These are phyloP conservation scores for Oeneis ivallda DNA, from an alignment of 2,888 invertebrate genomes.

Conservation along the genomic window DNA sequence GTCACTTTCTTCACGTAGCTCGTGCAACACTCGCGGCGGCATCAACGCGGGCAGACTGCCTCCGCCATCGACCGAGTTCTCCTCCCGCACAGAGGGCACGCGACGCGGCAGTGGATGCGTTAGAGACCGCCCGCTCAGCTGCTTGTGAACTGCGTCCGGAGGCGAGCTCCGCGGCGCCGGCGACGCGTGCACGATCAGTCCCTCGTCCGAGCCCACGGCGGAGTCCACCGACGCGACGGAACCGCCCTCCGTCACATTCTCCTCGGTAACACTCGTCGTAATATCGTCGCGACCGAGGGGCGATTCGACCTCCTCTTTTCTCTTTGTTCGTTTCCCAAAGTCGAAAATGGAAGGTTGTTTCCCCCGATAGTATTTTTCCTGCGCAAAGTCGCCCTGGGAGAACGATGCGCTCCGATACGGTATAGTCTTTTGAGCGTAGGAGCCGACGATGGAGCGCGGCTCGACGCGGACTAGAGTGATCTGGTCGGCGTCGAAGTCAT, in stretches of 20 bases:
- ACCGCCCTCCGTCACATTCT: conserved; percentile 67
- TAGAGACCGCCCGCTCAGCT: conserved; percentile 72
- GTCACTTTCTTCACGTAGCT: conserved; percentile 77
- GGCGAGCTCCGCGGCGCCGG: conserved; percentile 72
- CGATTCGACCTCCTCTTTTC: conserved; percentile 46
- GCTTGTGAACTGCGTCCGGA: conserved; percentile 74
- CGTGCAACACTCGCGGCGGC: conserved; percentile 70
- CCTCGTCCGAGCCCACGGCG: conserved; percentile 83
- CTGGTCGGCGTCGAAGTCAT: conserved; percentile 73
- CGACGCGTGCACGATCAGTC: conserved; percentile 69
- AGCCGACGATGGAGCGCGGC: conserved; percentile 82
- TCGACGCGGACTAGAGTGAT: conserved; percentile 81
- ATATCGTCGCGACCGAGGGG: conserved; percentile 60
- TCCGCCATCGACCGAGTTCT: conserved; percentile 60
- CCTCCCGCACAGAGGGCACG: conserved; percentile 68
- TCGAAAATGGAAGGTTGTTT: conserved; percentile 71
- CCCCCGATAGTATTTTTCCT: conserved; percentile 75
- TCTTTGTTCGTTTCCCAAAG: conserved; percentile 63
- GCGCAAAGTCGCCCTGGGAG: conserved; percentile 90
- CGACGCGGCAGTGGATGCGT: conserved; percentile 78
- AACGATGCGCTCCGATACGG: conserved; percentile 93
- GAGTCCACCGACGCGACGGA: conserved; percentile 83
- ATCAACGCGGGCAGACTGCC: conserved; percentile 69
- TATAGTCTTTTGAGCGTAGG: conserved; percentile 84
- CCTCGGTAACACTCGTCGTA: conserved; percentile 62